phyloP scores from a whole-genome alignment of 2,113 vertebrate genomes.

The Nycticryphes semicollaris region DNA sequence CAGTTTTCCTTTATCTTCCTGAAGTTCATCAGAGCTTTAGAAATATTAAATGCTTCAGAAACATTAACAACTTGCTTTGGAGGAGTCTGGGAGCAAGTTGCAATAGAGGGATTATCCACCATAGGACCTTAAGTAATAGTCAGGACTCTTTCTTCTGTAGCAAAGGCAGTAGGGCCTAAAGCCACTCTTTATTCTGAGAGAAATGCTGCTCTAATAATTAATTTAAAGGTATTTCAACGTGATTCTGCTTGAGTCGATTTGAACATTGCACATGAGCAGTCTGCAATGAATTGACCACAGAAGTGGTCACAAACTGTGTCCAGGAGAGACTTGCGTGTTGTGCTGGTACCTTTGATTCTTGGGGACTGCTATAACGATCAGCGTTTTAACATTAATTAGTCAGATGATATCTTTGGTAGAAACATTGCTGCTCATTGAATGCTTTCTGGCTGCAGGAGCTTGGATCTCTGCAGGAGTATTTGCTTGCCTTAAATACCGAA shows the following conservation, averaged over 20 bases:
- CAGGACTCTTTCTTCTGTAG: background rate
- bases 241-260: background rate
- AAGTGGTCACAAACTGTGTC: background rate
- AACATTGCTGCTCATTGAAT: background rate
- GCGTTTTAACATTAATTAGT: background rate
- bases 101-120: background rate
- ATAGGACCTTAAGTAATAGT: background rate
- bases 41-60: background rate
- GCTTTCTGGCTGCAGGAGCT: conserved; percentile 80
- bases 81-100: background rate
- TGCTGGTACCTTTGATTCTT: background rate
- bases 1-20: background rate
- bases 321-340: background rate
- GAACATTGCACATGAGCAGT: background rate
- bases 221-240: background rate
- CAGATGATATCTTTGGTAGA: background rate
- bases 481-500: conserved; percentile 92
- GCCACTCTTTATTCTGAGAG: background rate
- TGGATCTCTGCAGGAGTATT: conserved; percentile 90
- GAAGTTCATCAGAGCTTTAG: background rate
- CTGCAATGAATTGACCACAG: background rate
- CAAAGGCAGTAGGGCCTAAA: background rate
- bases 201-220: background rate
- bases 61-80: background rate
- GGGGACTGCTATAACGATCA: background rate